These are phyloP conservation scores for Thunnus maccoyii DNA, from an alignment of 2,113 vertebrate species.

Conservation along the genomic window DNA sequence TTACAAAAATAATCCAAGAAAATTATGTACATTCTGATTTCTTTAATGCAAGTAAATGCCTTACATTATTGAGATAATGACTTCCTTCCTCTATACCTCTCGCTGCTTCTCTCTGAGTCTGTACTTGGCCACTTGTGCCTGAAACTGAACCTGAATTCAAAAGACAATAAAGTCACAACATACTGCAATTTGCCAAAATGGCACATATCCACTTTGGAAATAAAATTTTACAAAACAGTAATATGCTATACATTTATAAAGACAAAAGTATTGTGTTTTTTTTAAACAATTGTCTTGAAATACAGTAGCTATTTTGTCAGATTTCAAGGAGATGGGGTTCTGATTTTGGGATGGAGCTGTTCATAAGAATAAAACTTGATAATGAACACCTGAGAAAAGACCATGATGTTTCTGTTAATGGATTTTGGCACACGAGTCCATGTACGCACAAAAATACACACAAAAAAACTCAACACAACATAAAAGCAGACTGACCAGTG, in stretches of 20 bases:
- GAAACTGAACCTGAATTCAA: slow-evolving; percentile 46
- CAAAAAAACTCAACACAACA: neutral
- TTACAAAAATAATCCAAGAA: slow-evolving; percentile 75
- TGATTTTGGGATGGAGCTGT: slow-evolving; percentile 19
- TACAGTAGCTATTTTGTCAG: neutral
- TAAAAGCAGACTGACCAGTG: slow-evolving; percentile 30
- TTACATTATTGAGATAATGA: slow-evolving; percentile 43
- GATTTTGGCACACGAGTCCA: slow-evolving; percentile 39
- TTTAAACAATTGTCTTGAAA: neutral
- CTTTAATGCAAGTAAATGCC: slow-evolving; percentile 56
- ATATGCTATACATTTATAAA: slow-evolving; percentile 39
- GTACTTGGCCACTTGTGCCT: slow-evolving; percentile 12
- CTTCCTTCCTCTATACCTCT: slow-evolving; percentile 17
- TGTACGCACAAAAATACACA: neutral
- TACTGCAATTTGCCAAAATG: slow-evolving; percentile 5
- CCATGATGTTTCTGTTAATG: slow-evolving; percentile 15
- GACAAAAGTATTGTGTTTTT: slow-evolving; percentile 1
- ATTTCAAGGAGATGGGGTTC: slow-evolving; percentile 4
- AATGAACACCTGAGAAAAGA: slow-evolving; percentile 51
- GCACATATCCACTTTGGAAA: neutral
- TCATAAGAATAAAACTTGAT: slow-evolving; percentile 10
- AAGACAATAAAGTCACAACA: slow-evolving; percentile 35
- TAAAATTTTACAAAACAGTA: slow-evolving; percentile 19
- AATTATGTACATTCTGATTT: slow-evolving; percentile 72
- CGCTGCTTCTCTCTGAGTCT: slow-evolving; percentile 3